phyloP scores from a whole-genome alignment of 2,797 vertebrate species.

The Danio tinwini region DNA sequence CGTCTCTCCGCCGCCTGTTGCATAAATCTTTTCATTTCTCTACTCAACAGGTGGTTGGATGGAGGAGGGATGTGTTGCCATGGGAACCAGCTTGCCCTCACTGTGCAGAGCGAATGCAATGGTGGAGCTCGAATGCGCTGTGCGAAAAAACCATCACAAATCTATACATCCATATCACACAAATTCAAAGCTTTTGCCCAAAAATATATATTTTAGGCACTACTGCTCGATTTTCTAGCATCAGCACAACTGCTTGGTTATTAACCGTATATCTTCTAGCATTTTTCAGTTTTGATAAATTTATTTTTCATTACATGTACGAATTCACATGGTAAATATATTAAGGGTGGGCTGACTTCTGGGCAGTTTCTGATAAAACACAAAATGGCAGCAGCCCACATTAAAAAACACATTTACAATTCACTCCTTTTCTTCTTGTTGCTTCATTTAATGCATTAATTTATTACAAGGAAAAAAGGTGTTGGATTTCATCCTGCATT shows the following conservation, averaged over 20 bases:
- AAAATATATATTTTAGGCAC: too few relatives aligned
- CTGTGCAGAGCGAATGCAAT: constrained; percentile 53
- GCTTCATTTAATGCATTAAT: background rate
- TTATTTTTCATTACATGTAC: constrained; percentile 8
- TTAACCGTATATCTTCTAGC: background rate
- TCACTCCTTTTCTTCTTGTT: background rate
- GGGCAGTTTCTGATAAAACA: constrained; percentile 30
- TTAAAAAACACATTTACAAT: constrained; percentile 3
- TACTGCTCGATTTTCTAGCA: too few relatives aligned
- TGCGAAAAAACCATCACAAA: constrained; percentile 25
- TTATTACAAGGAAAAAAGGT: background rate
- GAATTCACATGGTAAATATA: constrained; percentile 12
- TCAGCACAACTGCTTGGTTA: too few relatives aligned
- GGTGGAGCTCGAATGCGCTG: constrained; percentile 25
- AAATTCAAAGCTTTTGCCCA: background rate
- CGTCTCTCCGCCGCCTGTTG: constrained; percentile 47
- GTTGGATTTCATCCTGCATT: background rate
- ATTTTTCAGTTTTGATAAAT: constrained; percentile 31
- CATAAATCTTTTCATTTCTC: constrained; percentile 71
- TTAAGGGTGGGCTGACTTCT: background rate
- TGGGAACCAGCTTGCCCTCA: constrained; percentile 71
- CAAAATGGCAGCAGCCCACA: constrained; percentile 39
- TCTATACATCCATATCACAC: background rate
- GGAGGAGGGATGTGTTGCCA: constrained; percentile 75
- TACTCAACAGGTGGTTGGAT: constrained; percentile 80